Evolutionary conservation across 2,888 invertebrate genomes (phyloP), one percentile per base, ranked within the genome.

Genomic region (Rhaphigaster nebulosa): DNA sequence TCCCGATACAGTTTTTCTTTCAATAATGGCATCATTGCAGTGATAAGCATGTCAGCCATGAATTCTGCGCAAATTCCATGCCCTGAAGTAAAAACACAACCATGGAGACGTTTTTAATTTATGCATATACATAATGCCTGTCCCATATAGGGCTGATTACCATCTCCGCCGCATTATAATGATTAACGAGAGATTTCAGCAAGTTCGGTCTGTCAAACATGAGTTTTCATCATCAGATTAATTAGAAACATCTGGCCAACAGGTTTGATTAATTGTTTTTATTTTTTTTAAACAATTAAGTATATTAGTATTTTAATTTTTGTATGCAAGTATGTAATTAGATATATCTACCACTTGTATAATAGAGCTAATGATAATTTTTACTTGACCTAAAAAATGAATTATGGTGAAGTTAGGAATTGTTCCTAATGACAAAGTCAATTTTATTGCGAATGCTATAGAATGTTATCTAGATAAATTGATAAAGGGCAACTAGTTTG

Each of bases 111-210:
- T 60, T n/a, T 60, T 60, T 60, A 29, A 60, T 60, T n/a, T 60
- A 60, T n/a, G 60, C n/a, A n/a, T 60, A 1, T 60, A 60, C 12
- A 15, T 65, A 76, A 34, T 76, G 5, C 10, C 34, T 38, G 20
- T 20, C 15, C 29, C 70, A 38, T 76, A 18, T 76, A 20, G 70
- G 20, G 38, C 18, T 76, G 20, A 76, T 76, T 38, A 76, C 20
- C 38, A 10, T 23, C 34, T 38, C 70, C 8, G 23, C 26, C 6
- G 38, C 65, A 65, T 65, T 65, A 65, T 15, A 18, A 38, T 76
- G 70, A 76, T 76, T 76, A 38, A 76, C 70, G 70, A 76, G 20
- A 20, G 70, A 38, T 76, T 76, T 76, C 70, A 38, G 38, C 70
- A 76, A 76, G 70, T 76, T 76, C 6, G 38, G 34, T 34, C 70